Base-by-base conservation (phyloP, 2,888 invertebrate genomes). In the Mellilla xanthometata region DNA sequence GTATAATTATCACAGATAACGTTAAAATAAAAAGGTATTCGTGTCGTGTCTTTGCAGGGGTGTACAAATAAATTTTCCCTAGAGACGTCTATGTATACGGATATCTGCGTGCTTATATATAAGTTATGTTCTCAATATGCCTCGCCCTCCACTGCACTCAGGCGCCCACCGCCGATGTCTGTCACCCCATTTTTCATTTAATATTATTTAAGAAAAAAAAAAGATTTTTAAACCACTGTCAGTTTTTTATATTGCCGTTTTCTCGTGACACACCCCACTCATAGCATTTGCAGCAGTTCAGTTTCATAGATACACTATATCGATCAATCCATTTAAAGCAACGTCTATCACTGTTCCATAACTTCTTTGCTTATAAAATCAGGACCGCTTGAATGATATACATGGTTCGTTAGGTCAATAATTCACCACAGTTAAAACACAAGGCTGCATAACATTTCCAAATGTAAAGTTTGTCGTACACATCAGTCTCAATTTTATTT, bases 1-100 rank as follows among this genome's bases (percentile, higher is more conserved):
- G 72, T 77, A 81, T 77, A 84, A 81, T 79, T 84, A 86, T 86
- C 86, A 87, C 86, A 87, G 86, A 83, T 79, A 85, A 84, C 71
- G 70, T 80, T 78, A 81, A 83, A 82, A 80, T 81, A 80, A 82
- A 15, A 79, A 73, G 62, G 68, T 76, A 70, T 66, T 68, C 70
- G 68, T 64, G 49, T 69, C 61, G 62, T 67, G 65, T 67, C 56
- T 62, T 70, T 72, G 73, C 65, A 56, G 69, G 61, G 62, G 59
- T 69, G 68, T 65, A 63, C 69, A 55, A 67, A 70, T 63, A 65
- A 65, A 62, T 61, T 64, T 49, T 50, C 55, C 48, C 46, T 50
- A 54, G 41, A 48, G 49, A 54, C 46, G 38, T 52, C 54, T 54
- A 56, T 51, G 49, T 38, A 32, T 47, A 54, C 26, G 52, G 58